Evolutionary conservation across 2,888 invertebrate species (phyloP), one percentile per base, ranked within the genome.

Genomic region (Anoncus sp.): DNA sequence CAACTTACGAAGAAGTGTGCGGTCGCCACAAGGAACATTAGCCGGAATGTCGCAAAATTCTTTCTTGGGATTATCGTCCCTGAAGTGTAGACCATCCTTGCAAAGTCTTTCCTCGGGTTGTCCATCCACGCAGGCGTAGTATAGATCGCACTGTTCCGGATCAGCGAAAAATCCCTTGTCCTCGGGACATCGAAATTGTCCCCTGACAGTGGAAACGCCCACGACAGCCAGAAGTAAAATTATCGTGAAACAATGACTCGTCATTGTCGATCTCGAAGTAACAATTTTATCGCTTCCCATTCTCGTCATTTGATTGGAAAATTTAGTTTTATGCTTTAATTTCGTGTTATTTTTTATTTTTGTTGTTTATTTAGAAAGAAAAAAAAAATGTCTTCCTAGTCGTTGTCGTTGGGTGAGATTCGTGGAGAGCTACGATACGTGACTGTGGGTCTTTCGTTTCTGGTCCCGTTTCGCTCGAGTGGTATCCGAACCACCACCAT

Each of bases 31-130:
- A 75, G 96, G 96, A 0, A 96, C 95, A 86, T 96, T 96, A 27
- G 95, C 94, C 0, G 96, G 95, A 81, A 96, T 94, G 86, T 96
- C 96, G 86, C 96, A 97, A 55, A 94, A 92, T 83, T 96, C 96
- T 83, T 95, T 94, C 89, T 93, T 94, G 0, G 95, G 93, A 88
- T 95, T 95, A 82, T 93, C 94, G 82, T 95, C 95, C 73, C 94
- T 93, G 90, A 96, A 97, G 22, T 96, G 95, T 38, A 96, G 92
- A 1, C 96, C 96, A 82, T 97, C 96, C 1, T 96, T 96, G 89
- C 96, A 97, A 14, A 96, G 92, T 82, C 92, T 94, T 73, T 94
- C 92, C 88, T 95, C 95, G 3, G 95, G 90, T 74, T 92, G 92
- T 27, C 95, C 95, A 90, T 94, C 94, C 72, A 92, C 92, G 92